Base-by-base conservation (phyloP, 2,888 invertebrate species). In the Myopa tessellatipennis region DNA sequence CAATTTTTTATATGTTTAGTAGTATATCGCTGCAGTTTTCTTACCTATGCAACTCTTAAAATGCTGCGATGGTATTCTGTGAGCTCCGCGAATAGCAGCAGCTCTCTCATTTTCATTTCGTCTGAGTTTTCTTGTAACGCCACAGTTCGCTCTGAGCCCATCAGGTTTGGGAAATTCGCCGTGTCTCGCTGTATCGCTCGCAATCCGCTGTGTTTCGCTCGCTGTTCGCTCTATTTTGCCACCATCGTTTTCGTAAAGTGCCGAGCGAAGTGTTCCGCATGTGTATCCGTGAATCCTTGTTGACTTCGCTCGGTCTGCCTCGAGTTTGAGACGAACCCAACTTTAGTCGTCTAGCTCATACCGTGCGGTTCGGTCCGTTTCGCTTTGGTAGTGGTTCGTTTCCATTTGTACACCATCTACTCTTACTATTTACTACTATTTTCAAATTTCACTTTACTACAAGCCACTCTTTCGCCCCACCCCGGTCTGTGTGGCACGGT, bases 301-400 rank as follows among this genome's bases (percentile, higher is more conserved):
- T 61, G 65, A 16, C 65, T 50, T 7, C 63, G 34, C 18, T 61
- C 63, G 61, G 73, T 74, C 72, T 63, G 73, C 50, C 14, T 34
- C 52, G 68, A 40, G 40, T 75, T 68, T 38, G 68, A 26, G 36
- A 72, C 74, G 69, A 74, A 68, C 18, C 26, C 45, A 7, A 50
- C 69, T 67, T 72, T 74, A 80, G 80, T 80, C 80, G 80, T 78
- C 38, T 60, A 77, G 58, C 73, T 78, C 70, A 73, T 73, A 73
- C 79, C 80, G 80, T 78, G 78, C 80, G 75, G 77, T 73, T 72
- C 76, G 78, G 80, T 80, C 78, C 78, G 79, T 60, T 79, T 52
- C 68, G 40, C 74, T 72, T 63, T 69, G 68, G 75, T 75, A 58
- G 75, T 60, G 58, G 34, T 55, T 34, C 75, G 67, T 67, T 74